Evolutionary conservation across 2,797 vertebrate species (phyloP).

Genomic region (Dendrocincla fuliginosa): DNA sequence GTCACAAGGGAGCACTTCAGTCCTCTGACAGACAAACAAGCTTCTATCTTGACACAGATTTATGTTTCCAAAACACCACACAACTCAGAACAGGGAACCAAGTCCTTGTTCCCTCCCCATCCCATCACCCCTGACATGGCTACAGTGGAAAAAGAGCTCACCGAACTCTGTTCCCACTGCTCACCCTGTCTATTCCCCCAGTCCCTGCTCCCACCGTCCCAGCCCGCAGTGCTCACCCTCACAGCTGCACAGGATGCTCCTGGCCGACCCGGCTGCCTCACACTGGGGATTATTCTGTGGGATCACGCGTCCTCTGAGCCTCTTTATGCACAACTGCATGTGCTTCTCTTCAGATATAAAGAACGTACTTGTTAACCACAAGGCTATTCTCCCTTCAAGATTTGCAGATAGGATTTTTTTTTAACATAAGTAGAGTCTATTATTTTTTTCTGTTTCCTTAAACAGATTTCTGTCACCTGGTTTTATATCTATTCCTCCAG

Average conservation of each 20-base stretch:
- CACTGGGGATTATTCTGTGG: not conserved
- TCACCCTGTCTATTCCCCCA: rapidly evolving
- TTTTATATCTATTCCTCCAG: not conserved
- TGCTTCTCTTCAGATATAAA: not conserved
- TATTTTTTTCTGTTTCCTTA: not conserved
- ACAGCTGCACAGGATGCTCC: not conserved
- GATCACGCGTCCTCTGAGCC: not conserved
- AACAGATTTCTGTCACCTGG: not conserved
- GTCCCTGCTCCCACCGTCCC: rapidly evolving
- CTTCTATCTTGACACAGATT: not conserved
- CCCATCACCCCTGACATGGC: not conserved
- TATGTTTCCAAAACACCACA: not conserved
- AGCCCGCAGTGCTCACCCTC: rapidly evolving
- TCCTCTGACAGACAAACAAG: not conserved
- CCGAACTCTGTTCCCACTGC: rapidly evolving
- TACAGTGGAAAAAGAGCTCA: not conserved
- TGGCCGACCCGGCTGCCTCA: rapidly evolving
- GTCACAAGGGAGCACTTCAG: not conserved
- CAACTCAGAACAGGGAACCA: not conserved
- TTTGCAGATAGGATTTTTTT: not conserved
- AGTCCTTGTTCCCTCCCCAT: not conserved
- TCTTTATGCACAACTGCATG: rapidly evolving
- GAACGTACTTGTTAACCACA: not conserved
- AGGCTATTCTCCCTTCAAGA: not conserved
- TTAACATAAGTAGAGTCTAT: rapidly evolving